A percentile compares a stretch with the other conserved stretches of the same genome.
Evolutionary conservation across 2,888 invertebrate species (phyloP).

Genomic region (Protodeltote pygarga): DNA sequence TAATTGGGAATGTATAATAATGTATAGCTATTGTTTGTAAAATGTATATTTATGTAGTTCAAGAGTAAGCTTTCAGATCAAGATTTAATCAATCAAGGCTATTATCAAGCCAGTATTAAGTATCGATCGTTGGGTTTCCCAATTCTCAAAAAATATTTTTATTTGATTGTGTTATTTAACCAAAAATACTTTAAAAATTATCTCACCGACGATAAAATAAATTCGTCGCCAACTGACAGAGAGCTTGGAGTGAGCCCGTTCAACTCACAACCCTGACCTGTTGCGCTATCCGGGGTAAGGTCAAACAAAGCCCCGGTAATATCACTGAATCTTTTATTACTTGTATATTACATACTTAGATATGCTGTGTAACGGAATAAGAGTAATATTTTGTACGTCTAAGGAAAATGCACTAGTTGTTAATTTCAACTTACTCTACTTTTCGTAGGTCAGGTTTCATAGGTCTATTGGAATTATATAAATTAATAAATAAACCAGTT

Average conservation of each 20-base stretch:
- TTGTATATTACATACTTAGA: slow-evolving; percentile 4
- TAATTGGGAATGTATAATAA: too few species aligned
- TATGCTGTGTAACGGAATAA: not conserved
- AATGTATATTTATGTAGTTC: too few species aligned
- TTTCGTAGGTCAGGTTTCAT: not conserved
- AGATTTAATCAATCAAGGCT: too few species aligned
- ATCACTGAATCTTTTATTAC: slow-evolving; percentile 41
- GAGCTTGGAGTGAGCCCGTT: not conserved
- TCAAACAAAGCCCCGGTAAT: slow-evolving; percentile 19
- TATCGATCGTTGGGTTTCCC: too few species aligned
- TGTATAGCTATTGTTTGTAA: too few species aligned
- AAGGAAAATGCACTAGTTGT: not conserved
- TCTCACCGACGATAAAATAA: not conserved
- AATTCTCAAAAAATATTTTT: too few species aligned
- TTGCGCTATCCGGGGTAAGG: slow-evolving; percentile 44
- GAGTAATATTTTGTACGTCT: not conserved
- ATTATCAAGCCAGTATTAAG: too few species aligned
- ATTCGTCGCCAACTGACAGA: not conserved
- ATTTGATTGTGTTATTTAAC: too few species aligned
- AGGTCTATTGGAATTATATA: not conserved
- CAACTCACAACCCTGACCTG: slow-evolving; percentile 36
- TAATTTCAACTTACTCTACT: not conserved
- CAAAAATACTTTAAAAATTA: too few species aligned
- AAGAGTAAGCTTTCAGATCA: too few species aligned
- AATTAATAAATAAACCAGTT: too few species aligned